Evolutionary conservation across 2,888 invertebrate species (phyloP).

Genomic region (Aleiodes testaceus): DNA sequence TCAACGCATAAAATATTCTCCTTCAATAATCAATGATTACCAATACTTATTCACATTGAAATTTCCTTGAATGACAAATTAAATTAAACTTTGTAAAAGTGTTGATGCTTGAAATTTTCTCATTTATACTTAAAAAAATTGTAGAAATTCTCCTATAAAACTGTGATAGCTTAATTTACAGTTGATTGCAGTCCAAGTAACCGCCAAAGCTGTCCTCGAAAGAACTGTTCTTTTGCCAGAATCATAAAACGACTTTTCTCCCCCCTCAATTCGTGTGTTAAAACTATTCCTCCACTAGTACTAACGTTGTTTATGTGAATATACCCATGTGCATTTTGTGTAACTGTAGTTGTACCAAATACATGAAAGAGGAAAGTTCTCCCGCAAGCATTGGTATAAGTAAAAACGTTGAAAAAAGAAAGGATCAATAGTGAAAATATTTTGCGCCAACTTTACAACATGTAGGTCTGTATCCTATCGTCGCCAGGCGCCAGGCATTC

Average conservation of each 20-base stretch:
- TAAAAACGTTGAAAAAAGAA: not conserved
- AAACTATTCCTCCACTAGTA: slow-evolving; percentile 17
- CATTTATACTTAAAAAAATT: slow-evolving; percentile 40
- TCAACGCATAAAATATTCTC: too few species aligned
- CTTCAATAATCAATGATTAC: too few species aligned
- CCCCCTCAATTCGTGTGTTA: slow-evolving; percentile 22
- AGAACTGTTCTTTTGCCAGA: slow-evolving; percentile 23
- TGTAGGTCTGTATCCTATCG: slow-evolving; percentile 37
- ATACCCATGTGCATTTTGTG: slow-evolving; percentile 8
- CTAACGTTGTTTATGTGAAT: not conserved
- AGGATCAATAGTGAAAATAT: slow-evolving; percentile 47
- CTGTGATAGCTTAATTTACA: slow-evolving; percentile 53
- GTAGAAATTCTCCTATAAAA: slow-evolving; percentile 52
- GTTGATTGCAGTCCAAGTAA: slow-evolving; percentile 52
- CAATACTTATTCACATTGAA: too few species aligned
- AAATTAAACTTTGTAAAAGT: not conserved
- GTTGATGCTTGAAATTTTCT: slow-evolving; percentile 24
- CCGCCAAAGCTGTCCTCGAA: slow-evolving; percentile 44
- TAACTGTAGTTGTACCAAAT: slow-evolving; percentile 23
- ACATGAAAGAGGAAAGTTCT: slow-evolving; percentile 6
- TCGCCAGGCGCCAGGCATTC: slow-evolving; percentile 35
- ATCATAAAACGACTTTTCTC: slow-evolving; percentile 20
- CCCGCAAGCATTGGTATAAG: not conserved
- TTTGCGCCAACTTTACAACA: slow-evolving; percentile 47
- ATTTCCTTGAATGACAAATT: too few species aligned